Base-by-base conservation (phyloP, 2,113 vertebrate genomes). In the Marcusenius ussheri region DNA sequence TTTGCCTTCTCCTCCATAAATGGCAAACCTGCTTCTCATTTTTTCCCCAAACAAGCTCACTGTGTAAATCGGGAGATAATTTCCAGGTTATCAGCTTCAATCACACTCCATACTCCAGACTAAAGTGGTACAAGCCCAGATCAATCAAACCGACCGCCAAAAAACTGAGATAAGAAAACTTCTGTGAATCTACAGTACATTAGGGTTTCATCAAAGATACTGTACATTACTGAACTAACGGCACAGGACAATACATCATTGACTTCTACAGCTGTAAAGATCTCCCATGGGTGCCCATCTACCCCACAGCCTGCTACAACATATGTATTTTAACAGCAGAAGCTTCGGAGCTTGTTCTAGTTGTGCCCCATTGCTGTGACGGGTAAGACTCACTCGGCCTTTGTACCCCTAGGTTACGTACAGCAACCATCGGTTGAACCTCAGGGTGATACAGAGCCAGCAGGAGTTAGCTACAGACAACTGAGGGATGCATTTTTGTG, bases 41-140 rank as follows among this genome's bases (percentile, higher is more conserved):
- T 87, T 56, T 39, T 4, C 8, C 84, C 47, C n/a, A 50, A 86
- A 87, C 17, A 87, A 87, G 85, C 27, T 50, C 47, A 86, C 47
- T 50, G 84, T 86, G 84, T 86, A 19, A 87, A 87, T 87, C 31
- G 31, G 11, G 49, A 87, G 50, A 27, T 89, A 49, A 89, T 83
- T 77, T 83, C 46, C 27, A 83, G 27, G 11, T 88, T 88, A 88
- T 51, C 88, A 83, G 50, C 47, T 53, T 45, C 27, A n/a, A 88
- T 88, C 49, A 45, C 74, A 15, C 87, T 88, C 53, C 56, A 47
- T 42, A 74, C 58, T 70, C 24, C 58, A 35, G 58, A 74, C 42
- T 70, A n/a, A 56, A n/a, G 58, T 19, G 45, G 2, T 56, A 50
- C 56, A 56, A n/a, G 42, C 39, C 58, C 88, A 49, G 45, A 88